Base-by-base conservation (phyloP, 2,888 invertebrate genomes). In the Drosophila anomelani region DNA sequence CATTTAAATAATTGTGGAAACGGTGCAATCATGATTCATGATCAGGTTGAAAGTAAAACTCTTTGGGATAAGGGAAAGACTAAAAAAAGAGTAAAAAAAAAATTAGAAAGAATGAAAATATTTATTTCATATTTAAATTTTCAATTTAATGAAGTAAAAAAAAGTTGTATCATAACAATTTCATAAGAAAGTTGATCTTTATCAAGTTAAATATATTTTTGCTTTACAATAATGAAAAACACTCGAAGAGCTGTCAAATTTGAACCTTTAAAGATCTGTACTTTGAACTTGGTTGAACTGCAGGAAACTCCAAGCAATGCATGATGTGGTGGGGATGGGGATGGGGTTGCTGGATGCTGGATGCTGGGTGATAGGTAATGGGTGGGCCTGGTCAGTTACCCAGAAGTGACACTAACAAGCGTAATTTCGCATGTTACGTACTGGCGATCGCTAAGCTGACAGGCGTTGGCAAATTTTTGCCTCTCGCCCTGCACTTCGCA, bases 351-450 rank as follows among this genome's bases (percentile, higher is more conserved):
- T n/a, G 17, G 32, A 7, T 17, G 12, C 20, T n/a, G 17, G 38
- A 20, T 29, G 43, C 36, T 44, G 64, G 62, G 60, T 59, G 47
- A 57, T 66, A 71, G 56, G 44, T 36, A 34, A 49, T 71, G 69
- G 57, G 71, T 34, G 71, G 60, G 73, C 62, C 46, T 15, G 56
- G 38, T 41, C 87, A 80, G 83, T 90, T 90, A 88, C 78, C 77
- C 77, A 85, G 90, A 90, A 90, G 80, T 90, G 90, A 90, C 90
- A 90, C 90, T 90, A 88, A 90, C 89, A 88, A 89, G 87, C 83
- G 86, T 87, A 90, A 90, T 90, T 90, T 90, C 89, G 90, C 90
- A 90, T 90, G 90, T 90, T 90, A 72, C 81, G 82, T 79, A 81
- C 86, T 80, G 80, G 75, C 70, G 78, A 53, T 59, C 57, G 64